These are phyloP conservation scores for Rhopalosiphum maidis DNA, from an alignment of 1,140 invertebrate species.

Conservation along the genomic window DNA sequence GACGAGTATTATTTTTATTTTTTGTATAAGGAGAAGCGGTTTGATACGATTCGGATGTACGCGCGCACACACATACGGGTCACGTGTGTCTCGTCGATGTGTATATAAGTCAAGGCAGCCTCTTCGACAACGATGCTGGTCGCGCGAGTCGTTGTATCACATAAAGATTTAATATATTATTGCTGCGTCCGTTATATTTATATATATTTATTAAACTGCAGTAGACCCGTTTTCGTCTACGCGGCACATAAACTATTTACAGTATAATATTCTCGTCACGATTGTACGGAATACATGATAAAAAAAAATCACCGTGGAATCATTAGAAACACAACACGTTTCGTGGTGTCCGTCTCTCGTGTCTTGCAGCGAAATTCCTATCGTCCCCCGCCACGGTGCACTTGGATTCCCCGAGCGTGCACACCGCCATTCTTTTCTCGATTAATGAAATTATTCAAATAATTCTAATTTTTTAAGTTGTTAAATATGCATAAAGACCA, in stretches of 20 bases:
- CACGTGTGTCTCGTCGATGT: background rate
- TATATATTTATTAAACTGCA: background rate
- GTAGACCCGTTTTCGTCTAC: background rate
- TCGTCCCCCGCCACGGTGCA: background rate
- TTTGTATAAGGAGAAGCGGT: conserved; percentile 6
- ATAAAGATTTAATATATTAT: background rate
- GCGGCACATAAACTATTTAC: background rate
- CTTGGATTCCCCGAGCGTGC: background rate
- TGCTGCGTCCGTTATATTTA: background rate
- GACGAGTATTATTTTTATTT: conserved; percentile 1
- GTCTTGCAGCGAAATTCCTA: background rate
- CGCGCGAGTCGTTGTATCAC: background rate
- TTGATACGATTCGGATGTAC: background rate
- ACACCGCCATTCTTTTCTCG: background rate
- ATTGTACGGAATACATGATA: conserved; percentile 4
- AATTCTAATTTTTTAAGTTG: background rate
- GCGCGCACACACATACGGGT: background rate
- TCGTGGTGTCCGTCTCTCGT: background rate
- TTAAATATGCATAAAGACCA: background rate
- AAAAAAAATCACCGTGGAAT: background rate
- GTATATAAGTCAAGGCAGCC: conserved; percentile 22
- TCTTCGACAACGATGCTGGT: background rate
- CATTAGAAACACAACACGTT: conserved; percentile 15
- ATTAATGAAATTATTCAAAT: background rate
- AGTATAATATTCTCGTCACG: background rate